Evolutionary conservation across 2,888 invertebrate species (phyloP), one percentile per base, ranked within the genome.

Genomic region (Congeria kusceri): DNA sequence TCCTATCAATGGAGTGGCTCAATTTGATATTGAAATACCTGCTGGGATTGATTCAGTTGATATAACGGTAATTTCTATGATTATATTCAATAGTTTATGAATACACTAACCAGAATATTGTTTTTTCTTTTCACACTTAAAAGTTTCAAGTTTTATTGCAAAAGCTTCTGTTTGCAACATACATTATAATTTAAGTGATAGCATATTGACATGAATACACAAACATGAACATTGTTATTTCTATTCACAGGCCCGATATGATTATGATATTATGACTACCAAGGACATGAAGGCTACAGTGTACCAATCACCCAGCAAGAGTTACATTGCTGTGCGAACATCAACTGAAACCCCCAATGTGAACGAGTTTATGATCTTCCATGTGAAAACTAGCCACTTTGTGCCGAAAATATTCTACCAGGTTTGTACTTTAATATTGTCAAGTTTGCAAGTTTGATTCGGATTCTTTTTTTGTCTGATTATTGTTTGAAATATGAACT

Each of bases 321-420:
- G 96, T 86, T 97, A 98, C 91, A 95, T 98, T 13, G 96, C 97
- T 91, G 96, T 98, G 25, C 95, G 96, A 7, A 98, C 98, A 0
- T 97, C 97, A 80, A 98, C 98, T 0, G 95, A 84, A 29, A 76
- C 80, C 61, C 92, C 92, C 0, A 86, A 86, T 94, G 96, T 96
- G 20, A 98, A 98, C 39, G 97, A 98, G 93, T 98, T 98, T 92
- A 96, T 98, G 89, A 96, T 99, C 73, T 97, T 99, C 92, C 98
- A 98, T 92, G 97, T 99, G 28, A 96, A 97, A 87, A 96, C 97
- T 74, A 98, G 98, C 93, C 97, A 96, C 93, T 97, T 95, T 94
- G 95, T 98, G 91, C 97, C 98, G 79, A 95, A 96, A 53, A 98
- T 98, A 94, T 97, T 97, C 92, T 99, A 98, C 90, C 94, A 98